Conservation (phyloP, 1,140 invertebrate genomes). For the Heliconius congener region DNA sequence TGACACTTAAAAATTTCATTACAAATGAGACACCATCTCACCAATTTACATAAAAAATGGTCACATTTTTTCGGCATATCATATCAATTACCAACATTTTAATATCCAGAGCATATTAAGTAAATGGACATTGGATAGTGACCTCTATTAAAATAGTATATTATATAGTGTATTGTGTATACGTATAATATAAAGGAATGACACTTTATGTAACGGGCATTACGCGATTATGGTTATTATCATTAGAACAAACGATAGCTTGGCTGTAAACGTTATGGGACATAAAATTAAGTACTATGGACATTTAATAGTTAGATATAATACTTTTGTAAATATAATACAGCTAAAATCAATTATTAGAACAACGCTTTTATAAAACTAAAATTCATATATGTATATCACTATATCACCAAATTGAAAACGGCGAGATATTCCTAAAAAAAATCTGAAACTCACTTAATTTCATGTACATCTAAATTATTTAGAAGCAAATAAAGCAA, state of each 20-base stretch:
- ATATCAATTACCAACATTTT: too few relatives aligned
- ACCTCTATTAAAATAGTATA: neutral
- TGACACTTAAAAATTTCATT: too few relatives aligned
- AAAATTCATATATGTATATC: neutral
- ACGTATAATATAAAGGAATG: neutral
- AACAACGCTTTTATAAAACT: neutral
- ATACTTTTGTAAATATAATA: neutral
- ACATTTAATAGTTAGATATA: neutral
- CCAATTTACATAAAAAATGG: too few relatives aligned
- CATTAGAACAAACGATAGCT: constrained; percentile 20
- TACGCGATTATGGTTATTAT: constrained; percentile 21
- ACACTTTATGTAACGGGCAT: constrained; percentile 3
- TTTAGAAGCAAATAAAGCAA: too few relatives aligned
- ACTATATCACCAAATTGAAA: neutral
- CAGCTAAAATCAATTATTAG: neutral
- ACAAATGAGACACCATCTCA: too few relatives aligned
- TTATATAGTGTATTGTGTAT: too few relatives aligned
- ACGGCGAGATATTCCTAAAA: neutral
- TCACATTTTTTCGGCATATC: too few relatives aligned
- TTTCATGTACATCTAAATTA: too few relatives aligned
- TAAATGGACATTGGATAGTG: neutral
- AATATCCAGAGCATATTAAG: neutral
- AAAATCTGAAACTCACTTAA: too few relatives aligned
- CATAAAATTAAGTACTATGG: constrained; percentile 15
- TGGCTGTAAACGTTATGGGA: constrained; percentile 17